Conservation (phyloP, 2,113 vertebrate genomes). For the Gnathonemus longibarbis region DNA sequence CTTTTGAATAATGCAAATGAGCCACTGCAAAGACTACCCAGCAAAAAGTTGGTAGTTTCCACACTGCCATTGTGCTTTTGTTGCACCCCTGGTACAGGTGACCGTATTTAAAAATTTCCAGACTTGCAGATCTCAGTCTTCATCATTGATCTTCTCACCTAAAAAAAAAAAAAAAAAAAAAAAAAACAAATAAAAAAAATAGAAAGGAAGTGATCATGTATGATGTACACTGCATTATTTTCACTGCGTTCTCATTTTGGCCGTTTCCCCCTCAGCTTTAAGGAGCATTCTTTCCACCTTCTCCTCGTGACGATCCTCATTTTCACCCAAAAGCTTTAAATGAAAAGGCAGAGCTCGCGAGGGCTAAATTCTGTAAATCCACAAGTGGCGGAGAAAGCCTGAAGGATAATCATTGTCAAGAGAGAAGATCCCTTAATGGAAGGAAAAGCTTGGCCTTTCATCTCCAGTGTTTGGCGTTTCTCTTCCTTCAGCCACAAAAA, state of each 20-base stretch:
- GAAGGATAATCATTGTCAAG: conserved; percentile 47
- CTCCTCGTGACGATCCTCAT: conserved; percentile 20
- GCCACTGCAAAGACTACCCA: conserved; percentile 84
- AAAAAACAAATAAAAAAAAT: neutral
- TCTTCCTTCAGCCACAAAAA: conserved; percentile 43
- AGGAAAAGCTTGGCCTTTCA: conserved; percentile 40
- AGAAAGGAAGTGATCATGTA: conserved; percentile 47
- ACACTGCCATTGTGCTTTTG: conserved; percentile 84
- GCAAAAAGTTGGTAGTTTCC: conserved; percentile 87
- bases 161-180: conserved; percentile 33
- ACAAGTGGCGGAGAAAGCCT: conserved; percentile 38
- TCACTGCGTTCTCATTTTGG: neutral
- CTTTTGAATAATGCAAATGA: conserved; percentile 85
- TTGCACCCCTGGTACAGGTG: conserved; percentile 68
- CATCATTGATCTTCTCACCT: conserved; percentile 87
- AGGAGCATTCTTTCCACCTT: conserved; percentile 17
- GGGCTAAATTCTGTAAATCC: conserved; percentile 40
- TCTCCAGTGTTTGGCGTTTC: conserved; percentile 22
- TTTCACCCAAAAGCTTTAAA: neutral
- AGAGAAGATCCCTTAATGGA: conserved; percentile 50
- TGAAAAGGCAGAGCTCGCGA: neutral
- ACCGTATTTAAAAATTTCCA: conserved; percentile 76
- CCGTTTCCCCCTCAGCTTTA: neutral
- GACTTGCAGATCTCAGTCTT: conserved; percentile 71
- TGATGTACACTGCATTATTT: neutral